Evolutionary conservation across 2,888 invertebrate genomes (phyloP), one percentile per base, ranked within the genome.

Genomic region (Cryptocephalus moraei): DNA sequence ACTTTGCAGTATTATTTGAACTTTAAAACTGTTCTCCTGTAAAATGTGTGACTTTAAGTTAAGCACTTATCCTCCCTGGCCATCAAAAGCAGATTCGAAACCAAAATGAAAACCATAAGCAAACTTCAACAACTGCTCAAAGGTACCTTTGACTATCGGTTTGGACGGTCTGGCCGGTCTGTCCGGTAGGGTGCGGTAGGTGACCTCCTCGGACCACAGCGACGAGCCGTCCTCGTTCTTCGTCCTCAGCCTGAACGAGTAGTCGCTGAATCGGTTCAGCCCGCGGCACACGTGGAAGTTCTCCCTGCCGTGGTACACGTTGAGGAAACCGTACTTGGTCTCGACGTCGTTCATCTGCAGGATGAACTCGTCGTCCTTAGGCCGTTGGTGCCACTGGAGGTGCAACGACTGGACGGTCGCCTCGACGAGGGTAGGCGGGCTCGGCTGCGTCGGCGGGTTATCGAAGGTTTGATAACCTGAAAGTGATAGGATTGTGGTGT

Each of bases 141-240:
- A n/a, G 6, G 22, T 36, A 44, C 91, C 91, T 65, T 90, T 90
- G 12, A 87, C 78, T 52, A 77, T 69, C 3, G 89, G 91, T 57
- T 86, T 82, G 8, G 82, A 77, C 22, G 92, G 92, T 45, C 84
- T 75, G 0, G 78, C 78, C 3, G 92, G 93, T 49, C 81, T 73
- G 63, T 88, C 91, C 4, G 92, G 85, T 47, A 80, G 72, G 9
- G 94, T 94, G 54, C 79, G 78, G 68, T 84, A 91, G 41, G 62
- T 63, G 13, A 91, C 84, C 63, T 86, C 83, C 45, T 83, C 79
- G 33, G 89, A 90, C 89, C 89, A 91, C 11, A 81, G 79, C 8
- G 91, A 89, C 9, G 78, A 75, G 1, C 92, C 92, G 59, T 90
- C 89, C 56, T 85, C 84, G 64, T 91, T 92, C 64, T 83, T 83